phyloP scores from a whole-genome alignment of 2,113 vertebrate species.

The Meriones unguiculatus region DNA sequence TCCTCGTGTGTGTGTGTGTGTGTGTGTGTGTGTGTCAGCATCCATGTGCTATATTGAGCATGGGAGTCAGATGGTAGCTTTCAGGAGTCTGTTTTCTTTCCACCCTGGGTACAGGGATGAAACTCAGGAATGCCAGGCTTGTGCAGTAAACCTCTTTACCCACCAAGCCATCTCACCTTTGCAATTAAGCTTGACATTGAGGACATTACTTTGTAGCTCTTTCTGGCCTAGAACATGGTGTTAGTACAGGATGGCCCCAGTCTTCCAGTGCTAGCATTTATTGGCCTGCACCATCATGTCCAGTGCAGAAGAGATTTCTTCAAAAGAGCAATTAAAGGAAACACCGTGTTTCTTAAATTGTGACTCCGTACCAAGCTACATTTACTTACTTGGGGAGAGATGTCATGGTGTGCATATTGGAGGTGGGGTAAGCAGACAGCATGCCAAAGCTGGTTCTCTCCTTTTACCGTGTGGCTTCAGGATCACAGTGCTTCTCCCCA shows the following conservation, averaged over 20 bases:
- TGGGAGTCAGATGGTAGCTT: not conserved
- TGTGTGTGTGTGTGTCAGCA: not conserved
- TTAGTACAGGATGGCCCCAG: not conserved
- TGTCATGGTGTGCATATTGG: not conserved
- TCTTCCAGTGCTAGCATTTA: not conserved
- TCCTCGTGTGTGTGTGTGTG: not conserved
- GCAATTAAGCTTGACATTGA: not conserved
- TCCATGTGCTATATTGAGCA: too few species aligned
- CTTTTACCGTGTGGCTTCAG: not conserved
- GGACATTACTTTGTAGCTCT: not conserved
- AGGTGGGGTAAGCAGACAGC: not conserved
- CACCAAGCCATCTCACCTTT: not conserved
- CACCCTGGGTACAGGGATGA: not conserved
- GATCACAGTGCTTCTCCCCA: not conserved
- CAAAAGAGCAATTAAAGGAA: conserved; percentile 33
- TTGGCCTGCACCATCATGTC: not conserved
- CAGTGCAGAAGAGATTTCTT: not conserved
- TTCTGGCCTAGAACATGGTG: not conserved
- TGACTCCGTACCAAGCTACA: not conserved
- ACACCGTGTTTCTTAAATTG: not conserved
- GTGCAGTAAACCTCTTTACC: not conserved
- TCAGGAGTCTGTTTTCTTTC: not conserved
- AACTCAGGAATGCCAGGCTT: not conserved
- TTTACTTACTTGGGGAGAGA: not conserved
- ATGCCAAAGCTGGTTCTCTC: not conserved